Evolutionary conservation across 2,797 vertebrate species (phyloP).

Genomic region (Lepus oiostolus): DNA sequence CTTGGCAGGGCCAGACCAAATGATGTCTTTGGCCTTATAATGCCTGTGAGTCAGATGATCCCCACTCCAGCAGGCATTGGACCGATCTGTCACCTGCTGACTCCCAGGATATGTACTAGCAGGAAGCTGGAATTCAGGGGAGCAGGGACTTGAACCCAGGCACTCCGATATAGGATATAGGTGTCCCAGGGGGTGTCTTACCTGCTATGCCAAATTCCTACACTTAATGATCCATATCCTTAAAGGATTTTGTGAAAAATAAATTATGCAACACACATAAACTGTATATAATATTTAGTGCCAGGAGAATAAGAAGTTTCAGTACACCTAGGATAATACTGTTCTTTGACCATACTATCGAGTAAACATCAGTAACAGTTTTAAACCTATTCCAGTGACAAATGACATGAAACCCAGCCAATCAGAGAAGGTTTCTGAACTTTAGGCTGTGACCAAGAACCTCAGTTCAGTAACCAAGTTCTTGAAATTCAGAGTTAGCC

Average conservation of each 20-base stretch:
- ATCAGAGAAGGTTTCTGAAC: background rate
- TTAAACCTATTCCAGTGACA: background rate
- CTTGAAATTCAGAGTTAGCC: background rate
- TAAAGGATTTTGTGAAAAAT: conserved; percentile 3
- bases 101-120: too few relatives aligned
- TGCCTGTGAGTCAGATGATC: too few relatives aligned
- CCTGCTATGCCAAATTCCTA: too few relatives aligned
- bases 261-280: background rate
- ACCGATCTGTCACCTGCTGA: too few relatives aligned
- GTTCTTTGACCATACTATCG: background rate
- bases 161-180: too few relatives aligned
- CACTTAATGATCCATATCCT: background rate
- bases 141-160: too few relatives aligned
- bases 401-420: background rate
- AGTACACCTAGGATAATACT: background rate
- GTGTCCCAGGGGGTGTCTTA: too few relatives aligned
- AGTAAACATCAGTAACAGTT: background rate
- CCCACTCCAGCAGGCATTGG: too few relatives aligned
- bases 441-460: background rate
- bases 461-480: background rate
- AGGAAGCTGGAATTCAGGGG: too few relatives aligned
- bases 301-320: background rate
- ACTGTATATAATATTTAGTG: background rate
- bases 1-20: too few relatives aligned
- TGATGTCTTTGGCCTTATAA: too few relatives aligned